These are phyloP conservation scores for Cladopsammia gracilis DNA, from an alignment of 64 coral and sea anemone genomes.

Conservation along the genomic window DNA sequence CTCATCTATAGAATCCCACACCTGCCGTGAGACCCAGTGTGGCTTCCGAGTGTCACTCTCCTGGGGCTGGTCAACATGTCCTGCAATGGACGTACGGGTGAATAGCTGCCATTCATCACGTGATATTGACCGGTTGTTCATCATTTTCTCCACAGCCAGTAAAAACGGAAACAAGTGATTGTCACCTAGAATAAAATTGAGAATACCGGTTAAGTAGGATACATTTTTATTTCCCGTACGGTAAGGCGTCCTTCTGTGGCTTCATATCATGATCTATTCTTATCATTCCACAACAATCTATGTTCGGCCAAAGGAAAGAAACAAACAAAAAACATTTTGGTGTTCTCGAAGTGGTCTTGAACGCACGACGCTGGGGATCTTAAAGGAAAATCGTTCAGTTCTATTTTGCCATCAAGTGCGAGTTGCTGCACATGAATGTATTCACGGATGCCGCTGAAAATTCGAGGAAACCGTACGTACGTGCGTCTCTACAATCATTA, in stretches of 20 bases:
- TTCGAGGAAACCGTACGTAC: too few species aligned
- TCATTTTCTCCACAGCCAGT: conserved; percentile 88
- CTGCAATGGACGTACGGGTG: neutral
- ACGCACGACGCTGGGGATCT: too few species aligned
- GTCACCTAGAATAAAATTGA: conserved; percentile 42
- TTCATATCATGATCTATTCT: too few species aligned
- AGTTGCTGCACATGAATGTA: too few species aligned
- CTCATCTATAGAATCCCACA: conserved; percentile 67
- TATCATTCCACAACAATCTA: neutral
- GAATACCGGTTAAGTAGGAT: neutral
- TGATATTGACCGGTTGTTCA: conserved; percentile 52
- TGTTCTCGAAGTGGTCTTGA: too few species aligned
- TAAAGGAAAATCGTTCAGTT: too few species aligned
- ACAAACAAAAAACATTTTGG: too few species aligned
- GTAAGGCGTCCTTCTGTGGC: too few species aligned
- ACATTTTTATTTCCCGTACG: neutral
- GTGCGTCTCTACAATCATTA: too few species aligned
- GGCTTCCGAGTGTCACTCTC: conserved; percentile 54
- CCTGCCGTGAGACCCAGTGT: conserved; percentile 70
- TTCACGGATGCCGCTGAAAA: too few species aligned
- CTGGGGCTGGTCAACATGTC: neutral
- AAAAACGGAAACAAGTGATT: conserved; percentile 93
- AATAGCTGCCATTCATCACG: conserved; percentile 86
- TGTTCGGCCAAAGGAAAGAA: too few species aligned
- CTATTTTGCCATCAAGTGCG: too few species aligned